Evolutionary conservation across 2,888 invertebrate species (phyloP).

Genomic region (Limnephilus marmoratus): DNA sequence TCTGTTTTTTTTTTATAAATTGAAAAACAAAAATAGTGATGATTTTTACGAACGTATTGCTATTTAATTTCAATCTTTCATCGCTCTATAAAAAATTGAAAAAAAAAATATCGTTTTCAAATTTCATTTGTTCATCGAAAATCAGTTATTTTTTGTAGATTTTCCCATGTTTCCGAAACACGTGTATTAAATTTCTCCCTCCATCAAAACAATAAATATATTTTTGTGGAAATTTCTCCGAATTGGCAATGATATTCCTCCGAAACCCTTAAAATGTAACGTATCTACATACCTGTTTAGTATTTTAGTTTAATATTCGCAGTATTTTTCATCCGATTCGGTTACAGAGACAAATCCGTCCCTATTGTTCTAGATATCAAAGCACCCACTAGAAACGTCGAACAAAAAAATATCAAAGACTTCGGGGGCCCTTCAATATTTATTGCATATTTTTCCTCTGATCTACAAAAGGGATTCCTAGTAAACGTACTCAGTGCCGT

Average conservation of each 20-base stretch:
- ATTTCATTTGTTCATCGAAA: background rate
- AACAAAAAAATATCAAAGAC: conserved; percentile 40
- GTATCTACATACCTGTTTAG: background rate
- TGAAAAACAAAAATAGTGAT: too few species aligned
- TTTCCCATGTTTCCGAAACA: background rate
- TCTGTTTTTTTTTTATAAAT: too few species aligned
- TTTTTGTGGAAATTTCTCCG: background rate
- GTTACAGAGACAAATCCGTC: background rate
- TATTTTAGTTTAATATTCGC: background rate
- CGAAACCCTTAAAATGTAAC: background rate
- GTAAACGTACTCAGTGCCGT: conserved; percentile 38
- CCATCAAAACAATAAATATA: background rate
- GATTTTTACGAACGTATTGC: too few species aligned
- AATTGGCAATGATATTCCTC: background rate
- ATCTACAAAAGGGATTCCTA: conserved; percentile 41
- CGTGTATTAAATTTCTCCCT: background rate
- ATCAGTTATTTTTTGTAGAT: background rate
- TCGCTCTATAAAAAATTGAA: too few species aligned
- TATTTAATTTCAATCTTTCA: too few species aligned
- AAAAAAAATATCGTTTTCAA: background rate
- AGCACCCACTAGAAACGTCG: conserved; percentile 43
- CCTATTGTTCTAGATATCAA: conserved; percentile 47
- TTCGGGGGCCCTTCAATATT: conserved; percentile 32
- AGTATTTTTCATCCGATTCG: conserved; percentile 1
- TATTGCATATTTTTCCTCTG: conserved; percentile 53